Evolutionary conservation across 1,140 invertebrate genomes (phyloP), one percentile per base, ranked within the genome.

Genomic region (Chionoecetes opilio): DNA sequence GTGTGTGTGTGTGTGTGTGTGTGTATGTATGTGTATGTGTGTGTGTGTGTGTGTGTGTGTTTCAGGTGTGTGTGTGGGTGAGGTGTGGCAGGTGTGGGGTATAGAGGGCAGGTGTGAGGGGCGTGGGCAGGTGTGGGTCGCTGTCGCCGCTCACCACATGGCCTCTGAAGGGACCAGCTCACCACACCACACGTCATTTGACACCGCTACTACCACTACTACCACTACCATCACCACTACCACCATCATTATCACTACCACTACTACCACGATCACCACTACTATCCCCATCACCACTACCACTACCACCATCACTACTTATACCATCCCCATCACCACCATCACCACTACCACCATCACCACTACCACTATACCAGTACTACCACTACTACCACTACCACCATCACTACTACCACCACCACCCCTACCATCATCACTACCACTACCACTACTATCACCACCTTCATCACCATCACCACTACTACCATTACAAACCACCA

Each of bases 1-100:
- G 63, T 75, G 63, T n/a, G 63, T 75, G 63, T 75, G 63, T 75
- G 63, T 75, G 63, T 75, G 63, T 75, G 63, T 75, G 63, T 75
- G 63, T 75, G 63, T 17, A 26, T 11, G 63, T 75, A 26, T 11
- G 63, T 17, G 63, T 6, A 21, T 75, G 63, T 75, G 63, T 2
- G 63, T 75, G 63, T 75, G 5, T 17, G 63, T 75, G 63, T 75
- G 6, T 75, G 63, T 75, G 63, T 75, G 63, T 11, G 11, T 75
- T 26, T 75, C 21, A n/a, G 21, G 21, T n/a, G n/a, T 26, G 63
- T 75, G 41, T 46, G 63, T 75, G 1, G 63, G 21, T 17, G 63
- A 75, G 63, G 63, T 26, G 63, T 75, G 63, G 63, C 63, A 75
- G 63, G 63, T 75, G 63, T 75, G 63, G 21, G 63, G 63, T 26